These are phyloP conservation scores for Thera obeliscata DNA, from an alignment of 2,888 invertebrate genomes.

Conservation along the genomic window DNA sequence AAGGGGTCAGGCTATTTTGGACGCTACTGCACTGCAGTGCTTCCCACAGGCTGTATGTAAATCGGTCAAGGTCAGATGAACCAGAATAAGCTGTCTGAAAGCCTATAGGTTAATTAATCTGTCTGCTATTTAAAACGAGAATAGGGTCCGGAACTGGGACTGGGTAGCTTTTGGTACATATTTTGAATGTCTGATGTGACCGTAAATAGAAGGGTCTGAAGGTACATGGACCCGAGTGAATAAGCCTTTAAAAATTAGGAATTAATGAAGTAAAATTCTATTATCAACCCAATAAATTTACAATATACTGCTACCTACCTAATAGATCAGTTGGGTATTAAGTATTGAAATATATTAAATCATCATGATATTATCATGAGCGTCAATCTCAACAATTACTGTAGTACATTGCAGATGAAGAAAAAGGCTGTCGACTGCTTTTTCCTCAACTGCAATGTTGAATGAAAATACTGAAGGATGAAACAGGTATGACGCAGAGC, in stretches of 20 bases:
- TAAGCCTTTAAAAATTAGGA: neutral
- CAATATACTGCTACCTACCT: neutral
- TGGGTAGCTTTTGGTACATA: conserved; percentile 1
- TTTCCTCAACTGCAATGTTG: neutral
- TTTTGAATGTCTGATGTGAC: conserved; percentile 26
- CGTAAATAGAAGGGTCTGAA: conserved; percentile 20
- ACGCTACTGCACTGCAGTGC: conserved; percentile 58
- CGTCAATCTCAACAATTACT: too few relatives aligned
- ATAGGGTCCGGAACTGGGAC: conserved; percentile 20
- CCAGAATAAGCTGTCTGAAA: conserved; percentile 45
- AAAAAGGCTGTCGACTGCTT: neutral
- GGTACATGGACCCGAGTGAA: too few relatives aligned
- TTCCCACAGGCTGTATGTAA: conserved; percentile 62
- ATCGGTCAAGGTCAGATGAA: conserved; percentile 61
- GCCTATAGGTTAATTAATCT: conserved; percentile 36
- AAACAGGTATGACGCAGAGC: conserved; percentile 63
- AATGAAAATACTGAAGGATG: conserved; percentile 41
- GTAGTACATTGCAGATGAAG: too few relatives aligned
- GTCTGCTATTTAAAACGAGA: conserved; percentile 26
- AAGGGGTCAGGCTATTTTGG: conserved; percentile 49
- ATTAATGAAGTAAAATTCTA: neutral
- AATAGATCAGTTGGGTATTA: neutral
- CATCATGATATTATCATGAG: too few relatives aligned
- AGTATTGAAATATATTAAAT: neutral
- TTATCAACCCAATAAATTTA: conserved; percentile 24